Conservation (phyloP, 1,140 invertebrate genomes). For the Orussus abietinus region DNA sequence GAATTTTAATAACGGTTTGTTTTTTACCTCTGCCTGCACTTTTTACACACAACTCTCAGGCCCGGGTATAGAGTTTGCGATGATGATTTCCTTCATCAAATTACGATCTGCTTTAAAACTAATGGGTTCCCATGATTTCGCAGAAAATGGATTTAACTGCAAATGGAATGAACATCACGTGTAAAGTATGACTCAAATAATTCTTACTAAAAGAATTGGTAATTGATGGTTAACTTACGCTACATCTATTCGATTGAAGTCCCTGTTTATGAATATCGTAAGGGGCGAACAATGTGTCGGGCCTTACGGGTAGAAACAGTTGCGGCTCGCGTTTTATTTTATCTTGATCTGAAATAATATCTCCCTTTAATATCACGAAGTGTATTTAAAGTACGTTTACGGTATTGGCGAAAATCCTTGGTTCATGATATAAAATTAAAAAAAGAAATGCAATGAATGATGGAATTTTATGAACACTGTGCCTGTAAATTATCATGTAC, state of each 20-base stretch:
- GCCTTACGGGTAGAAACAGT: conserved; percentile 49
- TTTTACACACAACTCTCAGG: conserved; percentile 72
- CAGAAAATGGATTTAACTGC: conserved; percentile 51
- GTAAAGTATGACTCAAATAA: no score
- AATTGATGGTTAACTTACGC: no score
- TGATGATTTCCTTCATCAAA: conserved; percentile 58
- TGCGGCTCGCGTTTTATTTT: conserved; percentile 48
- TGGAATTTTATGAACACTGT: no score
- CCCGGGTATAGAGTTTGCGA: conserved; percentile 69
- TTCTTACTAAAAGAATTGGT: no score
- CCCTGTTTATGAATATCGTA: conserved; percentile 51
- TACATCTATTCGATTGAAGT: conserved; percentile 48
- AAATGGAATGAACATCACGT: no score
- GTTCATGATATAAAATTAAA: no score
- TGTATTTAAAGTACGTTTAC: no score
- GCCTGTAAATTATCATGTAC: no score
- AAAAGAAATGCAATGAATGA: conserved; percentile 18
- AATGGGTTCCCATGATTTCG: conserved; percentile 51
- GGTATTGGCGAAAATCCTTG: no score
- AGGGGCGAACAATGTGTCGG: conserved; percentile 49
- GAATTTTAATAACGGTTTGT: no score
- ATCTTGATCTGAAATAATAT: conserved; percentile 40
- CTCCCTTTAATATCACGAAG: no score
- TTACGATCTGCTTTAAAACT: conserved; percentile 51
- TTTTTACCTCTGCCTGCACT: no score